These are phyloP conservation scores for Sminthurides aquaticus DNA, from an alignment of 2,888 invertebrate species.

Conservation along the genomic window DNA sequence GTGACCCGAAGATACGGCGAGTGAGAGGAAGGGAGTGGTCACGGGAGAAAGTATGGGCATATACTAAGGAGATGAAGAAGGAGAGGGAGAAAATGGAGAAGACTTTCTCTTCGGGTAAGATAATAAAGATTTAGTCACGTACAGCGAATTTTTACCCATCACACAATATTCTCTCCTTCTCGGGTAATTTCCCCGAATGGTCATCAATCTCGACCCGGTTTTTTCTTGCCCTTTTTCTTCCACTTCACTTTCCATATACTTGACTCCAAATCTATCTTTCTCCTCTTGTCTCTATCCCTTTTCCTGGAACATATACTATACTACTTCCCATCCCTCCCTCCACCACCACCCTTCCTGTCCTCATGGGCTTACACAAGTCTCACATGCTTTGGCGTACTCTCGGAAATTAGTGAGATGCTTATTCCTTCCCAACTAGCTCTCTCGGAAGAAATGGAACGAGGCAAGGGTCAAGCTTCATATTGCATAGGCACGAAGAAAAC, in stretches of 20 bases:
- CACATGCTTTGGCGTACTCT: background rate
- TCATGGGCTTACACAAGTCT: background rate
- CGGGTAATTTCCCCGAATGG: constrained; percentile 29
- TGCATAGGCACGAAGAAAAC: too few relatives aligned
- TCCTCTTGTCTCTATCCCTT: constrained; percentile 10
- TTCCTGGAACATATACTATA: background rate
- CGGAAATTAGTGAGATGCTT: background rate
- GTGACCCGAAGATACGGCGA: too few relatives aligned
- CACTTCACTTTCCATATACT: constrained; percentile 11
- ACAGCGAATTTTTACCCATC: constrained; percentile 26
- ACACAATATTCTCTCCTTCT: constrained; percentile 27
- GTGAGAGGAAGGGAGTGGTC: background rate
- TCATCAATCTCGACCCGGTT: constrained; percentile 28
- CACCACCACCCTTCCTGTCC: constrained; percentile 1
- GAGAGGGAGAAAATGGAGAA: background rate
- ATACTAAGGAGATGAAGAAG: constrained; percentile 2
- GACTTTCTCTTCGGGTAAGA: constrained; percentile 14
- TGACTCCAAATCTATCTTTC: constrained; percentile 19
- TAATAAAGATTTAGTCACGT: constrained; percentile 27
- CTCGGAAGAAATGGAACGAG: too few relatives aligned
- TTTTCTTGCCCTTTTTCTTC: constrained; percentile 15
- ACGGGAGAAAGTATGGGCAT: background rate
- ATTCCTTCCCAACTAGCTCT: too few relatives aligned
- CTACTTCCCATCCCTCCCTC: background rate
- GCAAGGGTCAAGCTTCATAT: too few relatives aligned